Evolutionary conservation across 2,888 invertebrate species (phyloP).

Genomic region (Liposcelis brunnea): DNA sequence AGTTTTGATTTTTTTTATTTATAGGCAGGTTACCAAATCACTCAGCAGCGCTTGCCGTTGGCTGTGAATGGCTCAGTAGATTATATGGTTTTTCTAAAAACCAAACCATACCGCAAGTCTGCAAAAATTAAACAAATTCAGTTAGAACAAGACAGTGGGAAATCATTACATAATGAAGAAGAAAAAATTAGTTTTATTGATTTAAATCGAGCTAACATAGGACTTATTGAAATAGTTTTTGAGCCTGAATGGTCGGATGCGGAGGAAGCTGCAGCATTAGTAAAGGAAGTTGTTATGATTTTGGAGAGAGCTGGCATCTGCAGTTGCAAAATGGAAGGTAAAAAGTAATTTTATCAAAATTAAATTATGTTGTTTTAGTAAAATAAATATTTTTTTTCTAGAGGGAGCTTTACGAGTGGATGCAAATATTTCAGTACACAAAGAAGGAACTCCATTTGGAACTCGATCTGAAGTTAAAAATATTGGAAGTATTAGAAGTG

Average conservation of each 20-base stretch:
- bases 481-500: constrained; percentile 72
- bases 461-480: constrained; percentile 90
- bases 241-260: constrained; percentile 81
- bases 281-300: constrained; percentile 75
- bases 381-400: constrained; percentile 21
- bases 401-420: constrained; percentile 93
- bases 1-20: constrained; percentile 16
- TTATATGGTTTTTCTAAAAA: constrained; percentile 56
- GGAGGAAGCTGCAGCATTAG: constrained; percentile 81
- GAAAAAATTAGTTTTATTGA: constrained; percentile 55
- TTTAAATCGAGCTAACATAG: constrained; percentile 85
- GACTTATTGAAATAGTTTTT: constrained; percentile 92
- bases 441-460: constrained; percentile 52
- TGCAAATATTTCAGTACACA: constrained; percentile 85
- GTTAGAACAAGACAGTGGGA: constrained; percentile 95
- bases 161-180: constrained; percentile 67
- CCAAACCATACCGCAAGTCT: constrained; percentile 45
- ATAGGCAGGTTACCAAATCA: constrained; percentile 91
- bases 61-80: constrained; percentile 62
- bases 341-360: constrained; percentile 1
- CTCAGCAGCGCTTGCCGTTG: constrained; percentile 80
- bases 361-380: neutral
- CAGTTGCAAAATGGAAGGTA: constrained; percentile 85
- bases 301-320: constrained; percentile 65
- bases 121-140: constrained; percentile 78